Conservation (phyloP, 2,797 vertebrate species). For the Dendrocincla tyrannina region DNA sequence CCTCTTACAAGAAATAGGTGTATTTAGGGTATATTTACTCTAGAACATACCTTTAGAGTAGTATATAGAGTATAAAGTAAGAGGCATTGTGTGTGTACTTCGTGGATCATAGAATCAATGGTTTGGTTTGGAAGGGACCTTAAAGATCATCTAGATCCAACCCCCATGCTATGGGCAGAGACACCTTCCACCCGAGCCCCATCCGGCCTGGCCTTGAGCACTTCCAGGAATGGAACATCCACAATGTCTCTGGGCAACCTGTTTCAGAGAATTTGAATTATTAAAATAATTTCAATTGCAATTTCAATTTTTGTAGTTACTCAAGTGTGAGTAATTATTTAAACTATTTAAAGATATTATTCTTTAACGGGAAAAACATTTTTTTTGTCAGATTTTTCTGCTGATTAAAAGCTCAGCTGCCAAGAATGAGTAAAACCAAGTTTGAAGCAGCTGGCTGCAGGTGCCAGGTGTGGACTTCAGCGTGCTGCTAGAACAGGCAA, state of each 20-base stretch:
- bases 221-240: background rate
- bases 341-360: background rate
- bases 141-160: background rate
- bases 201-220: background rate
- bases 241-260: background rate
- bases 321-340: background rate
- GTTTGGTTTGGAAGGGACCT: background rate
- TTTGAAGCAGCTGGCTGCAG: fast-evolving
- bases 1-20: background rate
- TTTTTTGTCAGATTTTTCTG: background rate
- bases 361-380: background rate
- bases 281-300: background rate
- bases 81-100: background rate
- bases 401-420: background rate
- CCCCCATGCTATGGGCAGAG: fast-evolving
- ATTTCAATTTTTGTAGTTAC: background rate
- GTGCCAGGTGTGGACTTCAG: background rate
- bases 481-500: background rate
- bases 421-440: fast-evolving
- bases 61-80: background rate
- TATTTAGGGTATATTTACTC: background rate
- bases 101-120: background rate
- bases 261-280: background rate
- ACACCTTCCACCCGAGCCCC: background rate
- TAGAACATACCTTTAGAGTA: background rate